Conservation (phyloP, 2,113 vertebrate genomes). For the Nanger granti region DNA sequence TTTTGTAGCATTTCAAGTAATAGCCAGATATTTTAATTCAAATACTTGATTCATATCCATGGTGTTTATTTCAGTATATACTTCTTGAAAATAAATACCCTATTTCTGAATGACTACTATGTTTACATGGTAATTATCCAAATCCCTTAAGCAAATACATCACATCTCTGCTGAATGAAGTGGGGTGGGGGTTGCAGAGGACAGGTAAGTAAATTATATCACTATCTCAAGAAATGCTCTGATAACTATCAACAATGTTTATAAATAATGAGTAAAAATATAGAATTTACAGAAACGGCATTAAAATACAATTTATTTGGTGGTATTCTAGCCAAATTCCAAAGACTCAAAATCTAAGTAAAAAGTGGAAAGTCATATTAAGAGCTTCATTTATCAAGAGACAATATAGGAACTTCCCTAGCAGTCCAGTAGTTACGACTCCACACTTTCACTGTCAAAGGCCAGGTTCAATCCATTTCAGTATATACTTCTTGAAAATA, state of each 20-base stretch:
- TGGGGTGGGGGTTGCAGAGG: neutral
- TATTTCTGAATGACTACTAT: neutral
- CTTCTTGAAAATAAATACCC: neutral
- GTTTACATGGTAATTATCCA: neutral
- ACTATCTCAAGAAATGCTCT: neutral
- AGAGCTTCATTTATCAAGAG: no score
- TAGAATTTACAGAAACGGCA: no score
- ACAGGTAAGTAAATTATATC: neutral
- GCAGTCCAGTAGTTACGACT: no score
- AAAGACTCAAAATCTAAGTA: no score
- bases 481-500: slow-evolving; percentile 10
- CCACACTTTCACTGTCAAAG: no score
- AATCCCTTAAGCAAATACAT: slow-evolving; percentile 20
- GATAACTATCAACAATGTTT: neutral
- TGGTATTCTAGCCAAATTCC: no score
- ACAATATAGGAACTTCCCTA: no score
- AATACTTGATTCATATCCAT: neutral
- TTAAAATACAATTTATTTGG: no score
- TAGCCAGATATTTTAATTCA: neutral
- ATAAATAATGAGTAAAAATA: slow-evolving; percentile 17
- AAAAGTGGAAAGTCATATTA: no score
- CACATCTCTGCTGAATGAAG: neutral
- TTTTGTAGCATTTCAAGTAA: slow-evolving; percentile 22
- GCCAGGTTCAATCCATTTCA: no score
- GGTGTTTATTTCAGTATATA: neutral